A percentile compares a stretch with the other conserved stretches of the same genome.
These are phyloP conservation scores for Octodon degus DNA, from an alignment of 2,113 vertebrate species.

Conservation along the genomic window DNA sequence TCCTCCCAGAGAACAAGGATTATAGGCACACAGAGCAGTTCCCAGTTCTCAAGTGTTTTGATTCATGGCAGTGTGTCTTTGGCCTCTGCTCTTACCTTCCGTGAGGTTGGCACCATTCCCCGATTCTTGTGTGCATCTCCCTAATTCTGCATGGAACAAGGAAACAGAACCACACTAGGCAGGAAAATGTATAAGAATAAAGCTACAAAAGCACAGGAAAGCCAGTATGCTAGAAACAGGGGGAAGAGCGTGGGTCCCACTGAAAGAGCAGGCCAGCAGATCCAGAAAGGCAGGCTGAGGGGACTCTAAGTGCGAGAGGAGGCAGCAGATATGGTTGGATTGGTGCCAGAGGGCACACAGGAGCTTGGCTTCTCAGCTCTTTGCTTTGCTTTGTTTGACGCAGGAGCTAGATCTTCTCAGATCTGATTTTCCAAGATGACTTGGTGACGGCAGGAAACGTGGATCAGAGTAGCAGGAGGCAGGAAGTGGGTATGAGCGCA, in stretches of 20 bases:
- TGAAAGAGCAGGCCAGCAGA: background rate
- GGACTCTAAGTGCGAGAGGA: background rate
- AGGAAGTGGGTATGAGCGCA: background rate
- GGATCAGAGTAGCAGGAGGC: background rate
- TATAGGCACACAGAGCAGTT: background rate
- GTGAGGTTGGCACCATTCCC: background rate
- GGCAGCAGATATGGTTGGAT: background rate
- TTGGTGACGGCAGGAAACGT: background rate
- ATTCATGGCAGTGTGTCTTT: background rate
- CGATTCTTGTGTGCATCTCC: background rate
- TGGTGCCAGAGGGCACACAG: slow-evolving; percentile 16
- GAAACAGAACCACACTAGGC: background rate
- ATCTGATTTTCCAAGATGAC: background rate
- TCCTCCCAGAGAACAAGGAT: background rate
- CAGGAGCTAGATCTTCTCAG: background rate
- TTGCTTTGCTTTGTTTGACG: background rate
- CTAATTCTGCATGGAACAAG: background rate
- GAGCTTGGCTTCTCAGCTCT: background rate
- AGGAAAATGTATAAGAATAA: background rate
- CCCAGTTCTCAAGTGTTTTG: background rate
- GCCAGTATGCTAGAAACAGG: background rate
- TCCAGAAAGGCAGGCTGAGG: background rate
- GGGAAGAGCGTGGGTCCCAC: background rate
- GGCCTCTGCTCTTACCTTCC: background rate
- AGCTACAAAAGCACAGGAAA: background rate